Percentiles rank a stretch among this genome's conserved stretches.
phyloP scores from a whole-genome alignment of 2,888 invertebrate genomes.

The Acanthacorydalis orientalis region DNA sequence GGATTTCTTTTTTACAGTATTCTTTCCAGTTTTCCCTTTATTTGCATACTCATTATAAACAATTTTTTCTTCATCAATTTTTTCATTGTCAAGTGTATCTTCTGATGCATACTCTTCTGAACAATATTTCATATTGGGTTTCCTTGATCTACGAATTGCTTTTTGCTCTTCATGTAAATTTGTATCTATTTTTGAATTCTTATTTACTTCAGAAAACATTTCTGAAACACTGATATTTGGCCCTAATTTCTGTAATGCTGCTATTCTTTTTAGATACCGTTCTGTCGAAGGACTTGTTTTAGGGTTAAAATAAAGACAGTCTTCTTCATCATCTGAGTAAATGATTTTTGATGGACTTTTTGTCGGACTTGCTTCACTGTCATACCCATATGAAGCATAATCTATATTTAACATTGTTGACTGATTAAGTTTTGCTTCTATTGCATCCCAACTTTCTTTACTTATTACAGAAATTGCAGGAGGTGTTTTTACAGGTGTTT shows the following conservation, averaged over 20 bases:
- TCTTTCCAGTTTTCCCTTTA: not conserved
- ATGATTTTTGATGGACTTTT: constrained; percentile 1
- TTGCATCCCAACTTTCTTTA: constrained; percentile 22
- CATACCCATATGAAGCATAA: constrained; percentile 14
- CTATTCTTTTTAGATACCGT: constrained; percentile 9
- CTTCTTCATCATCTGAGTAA: constrained; percentile 8
- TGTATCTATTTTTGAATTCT: not conserved
- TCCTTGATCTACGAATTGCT: constrained; percentile 6
- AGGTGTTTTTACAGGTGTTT: not conserved
- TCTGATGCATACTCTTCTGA: not conserved
- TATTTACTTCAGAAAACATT: not conserved
- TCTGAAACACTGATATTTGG: not conserved
- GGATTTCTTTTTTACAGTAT: too few relatives aligned
- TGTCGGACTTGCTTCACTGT: constrained; percentile 7
- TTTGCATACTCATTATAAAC: constrained; percentile 5
- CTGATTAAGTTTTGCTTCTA: constrained; percentile 22
- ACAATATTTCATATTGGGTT: constrained; percentile 9
- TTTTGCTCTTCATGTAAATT: not conserved
- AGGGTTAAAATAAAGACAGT: constrained; percentile 11
- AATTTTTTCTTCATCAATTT: not conserved
- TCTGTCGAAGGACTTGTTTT: constrained; percentile 7
- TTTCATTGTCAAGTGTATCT: constrained; percentile 1
- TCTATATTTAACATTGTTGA: constrained; percentile 16
- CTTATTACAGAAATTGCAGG: constrained; percentile 16
- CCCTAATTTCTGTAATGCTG: constrained; percentile 1